Conservation (phyloP, 1,140 invertebrate genomes). For the Drosophila micromelanica region DNA sequence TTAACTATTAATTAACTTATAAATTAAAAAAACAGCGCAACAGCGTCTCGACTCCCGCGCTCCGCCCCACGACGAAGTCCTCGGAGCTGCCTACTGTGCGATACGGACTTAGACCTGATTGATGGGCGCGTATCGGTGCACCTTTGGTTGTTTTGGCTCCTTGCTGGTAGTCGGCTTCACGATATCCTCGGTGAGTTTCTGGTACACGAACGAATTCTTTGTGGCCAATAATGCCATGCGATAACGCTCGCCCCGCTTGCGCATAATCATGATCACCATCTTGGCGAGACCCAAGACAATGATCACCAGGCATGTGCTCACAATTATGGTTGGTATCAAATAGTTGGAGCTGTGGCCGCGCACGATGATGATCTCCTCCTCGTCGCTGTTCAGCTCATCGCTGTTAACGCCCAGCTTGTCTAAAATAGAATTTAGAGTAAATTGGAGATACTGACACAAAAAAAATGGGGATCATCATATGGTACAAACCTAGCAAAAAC, state of each 20-base stretch:
- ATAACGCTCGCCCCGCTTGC: conserved; percentile 85
- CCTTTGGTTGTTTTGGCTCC: conserved; percentile 86
- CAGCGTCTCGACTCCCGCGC: conserved; percentile 47
- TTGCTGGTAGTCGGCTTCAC: conserved; percentile 69
- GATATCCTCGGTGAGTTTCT: conserved; percentile 86
- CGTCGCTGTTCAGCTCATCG: conserved; percentile 63
- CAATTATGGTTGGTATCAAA: conserved; percentile 85
- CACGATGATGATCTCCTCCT: conserved; percentile 84
- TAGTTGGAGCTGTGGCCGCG: conserved; percentile 84
- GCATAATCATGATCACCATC: conserved; percentile 85
- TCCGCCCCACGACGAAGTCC: conserved; percentile 24
- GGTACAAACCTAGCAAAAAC: conserved; percentile 68
- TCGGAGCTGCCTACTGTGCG: conserved; percentile 48
- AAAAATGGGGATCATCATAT: background rate
- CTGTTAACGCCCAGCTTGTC: conserved; percentile 64
- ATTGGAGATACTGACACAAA: background rate
- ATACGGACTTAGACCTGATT: conserved; percentile 80
- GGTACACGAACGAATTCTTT: conserved; percentile 86
- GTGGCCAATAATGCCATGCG: conserved; percentile 85
- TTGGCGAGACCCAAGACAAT: conserved; percentile 85
- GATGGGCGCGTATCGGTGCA: conserved; percentile 86
- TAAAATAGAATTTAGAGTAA: conserved; percentile 16
- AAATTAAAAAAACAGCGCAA: conserved; percentile 83
- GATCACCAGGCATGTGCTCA: conserved; percentile 84
- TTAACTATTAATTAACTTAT: conserved; percentile 76